phyloP scores from a whole-genome alignment of 2,113 vertebrate species.

The Bathybates hornii region DNA sequence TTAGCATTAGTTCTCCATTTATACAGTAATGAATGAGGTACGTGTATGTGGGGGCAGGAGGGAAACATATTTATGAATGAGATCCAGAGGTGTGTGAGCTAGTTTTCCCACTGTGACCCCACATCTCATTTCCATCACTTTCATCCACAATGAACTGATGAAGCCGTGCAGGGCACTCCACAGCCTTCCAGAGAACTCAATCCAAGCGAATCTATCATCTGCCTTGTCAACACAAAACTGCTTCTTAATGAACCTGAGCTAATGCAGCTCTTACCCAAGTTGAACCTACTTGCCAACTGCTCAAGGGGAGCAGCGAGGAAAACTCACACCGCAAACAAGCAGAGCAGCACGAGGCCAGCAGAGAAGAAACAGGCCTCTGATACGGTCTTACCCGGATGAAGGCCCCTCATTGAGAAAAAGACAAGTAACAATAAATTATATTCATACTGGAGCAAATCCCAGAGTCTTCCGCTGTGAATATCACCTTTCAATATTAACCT shows the following conservation, averaged over 20 bases:
- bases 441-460: conserved; percentile 26
- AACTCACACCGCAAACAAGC: conserved; percentile 22
- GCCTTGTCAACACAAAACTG: background rate
- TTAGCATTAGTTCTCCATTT: background rate
- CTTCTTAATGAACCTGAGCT: background rate
- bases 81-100: background rate
- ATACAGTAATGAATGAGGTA: background rate
- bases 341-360: background rate
- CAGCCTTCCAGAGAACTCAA: background rate
- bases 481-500: conserved; percentile 28
- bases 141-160: background rate
- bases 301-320: background rate
- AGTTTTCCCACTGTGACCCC: background rate
- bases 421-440: conserved; percentile 27
- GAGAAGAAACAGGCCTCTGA: background rate
- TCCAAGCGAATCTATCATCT: background rate
- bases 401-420: conserved; percentile 20
- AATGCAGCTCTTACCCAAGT: background rate
- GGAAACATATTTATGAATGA: background rate
- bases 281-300: background rate
- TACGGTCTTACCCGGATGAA: background rate
- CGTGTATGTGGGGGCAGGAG: background rate
- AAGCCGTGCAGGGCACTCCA: background rate
- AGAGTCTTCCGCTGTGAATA: conserved; percentile 15
- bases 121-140: background rate